phyloP scores from a whole-genome alignment of 2,113 vertebrate species.

The Trochalopteron elliotii region DNA sequence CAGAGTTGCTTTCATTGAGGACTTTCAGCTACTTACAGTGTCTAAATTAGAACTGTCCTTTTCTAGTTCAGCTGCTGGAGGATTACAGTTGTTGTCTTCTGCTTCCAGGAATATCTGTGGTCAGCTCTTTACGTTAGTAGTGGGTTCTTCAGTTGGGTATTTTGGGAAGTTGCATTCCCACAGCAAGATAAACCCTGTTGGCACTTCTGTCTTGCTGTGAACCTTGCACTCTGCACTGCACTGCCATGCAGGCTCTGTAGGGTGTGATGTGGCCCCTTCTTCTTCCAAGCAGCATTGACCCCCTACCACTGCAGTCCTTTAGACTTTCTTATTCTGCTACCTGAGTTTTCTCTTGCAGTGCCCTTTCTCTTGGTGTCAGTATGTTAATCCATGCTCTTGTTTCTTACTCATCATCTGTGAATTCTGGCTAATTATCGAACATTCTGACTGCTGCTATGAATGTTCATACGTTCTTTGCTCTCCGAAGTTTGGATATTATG shows the following conservation, averaged over 20 bases:
- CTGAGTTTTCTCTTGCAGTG: neutral
- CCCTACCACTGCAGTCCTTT: neutral
- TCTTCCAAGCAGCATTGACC: neutral
- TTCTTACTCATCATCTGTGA: neutral
- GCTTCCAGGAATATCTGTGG: constrained; percentile 44
- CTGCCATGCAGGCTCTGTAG: neutral
- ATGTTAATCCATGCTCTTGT: neutral
- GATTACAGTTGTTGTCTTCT: neutral
- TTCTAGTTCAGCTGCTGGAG: constrained; percentile 12
- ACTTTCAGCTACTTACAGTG: neutral
- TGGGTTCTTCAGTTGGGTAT: constrained; percentile 17
- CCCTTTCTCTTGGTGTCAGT: neutral
- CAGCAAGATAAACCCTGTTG: neutral
- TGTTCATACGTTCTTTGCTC: neutral
- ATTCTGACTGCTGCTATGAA: neutral
- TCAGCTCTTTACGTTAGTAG: constrained; percentile 2
- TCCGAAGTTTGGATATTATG: neutral
- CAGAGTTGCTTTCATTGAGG: neutral
- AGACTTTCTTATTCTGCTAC: neutral
- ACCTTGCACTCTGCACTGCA: neutral
- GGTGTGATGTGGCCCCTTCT: neutral
- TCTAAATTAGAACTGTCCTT: neutral
- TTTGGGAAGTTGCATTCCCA: neutral
- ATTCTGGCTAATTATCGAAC: neutral
- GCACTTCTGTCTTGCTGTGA: neutral